Evolutionary conservation across 1,140 invertebrate species (phyloP).

Genomic region (Mycetomoellerius zeteki): DNA sequence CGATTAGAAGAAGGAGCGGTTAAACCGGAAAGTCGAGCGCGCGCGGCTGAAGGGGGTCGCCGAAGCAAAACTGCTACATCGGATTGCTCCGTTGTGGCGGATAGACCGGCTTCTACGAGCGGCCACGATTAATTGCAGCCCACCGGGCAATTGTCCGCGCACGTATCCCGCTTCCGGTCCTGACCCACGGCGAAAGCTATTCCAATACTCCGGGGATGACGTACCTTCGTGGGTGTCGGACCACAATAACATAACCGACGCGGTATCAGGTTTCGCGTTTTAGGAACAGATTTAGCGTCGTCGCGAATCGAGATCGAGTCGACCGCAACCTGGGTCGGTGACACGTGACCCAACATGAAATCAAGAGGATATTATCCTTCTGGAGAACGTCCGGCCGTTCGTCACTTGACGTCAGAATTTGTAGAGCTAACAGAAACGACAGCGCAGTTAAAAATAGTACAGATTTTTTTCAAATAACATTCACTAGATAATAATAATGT

Average conservation of each 20-base stretch:
- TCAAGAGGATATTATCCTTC: slow-evolving; percentile 26
- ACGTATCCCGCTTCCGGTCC: slow-evolving; percentile 65
- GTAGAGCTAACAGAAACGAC: neutral
- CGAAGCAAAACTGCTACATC: slow-evolving; percentile 66
- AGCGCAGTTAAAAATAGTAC: neutral
- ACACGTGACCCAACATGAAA: neutral
- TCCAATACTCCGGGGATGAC: slow-evolving; percentile 26
- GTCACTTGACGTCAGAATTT: neutral
- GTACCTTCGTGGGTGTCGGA: neutral
- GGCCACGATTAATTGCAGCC: slow-evolving; percentile 56
- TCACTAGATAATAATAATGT: neutral
- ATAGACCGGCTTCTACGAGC: slow-evolving; percentile 50
- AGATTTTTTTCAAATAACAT: neutral
- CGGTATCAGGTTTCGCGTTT: slow-evolving; percentile 27
- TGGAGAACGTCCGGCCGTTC: slow-evolving; percentile 2
- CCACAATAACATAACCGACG: neutral
- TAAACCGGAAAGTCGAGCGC: slow-evolving; percentile 81
- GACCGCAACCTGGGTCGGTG: slow-evolving; percentile 1
- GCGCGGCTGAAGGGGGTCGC: slow-evolving; percentile 61
- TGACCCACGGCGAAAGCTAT: slow-evolving; percentile 7
- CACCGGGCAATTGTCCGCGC: slow-evolving; percentile 61
- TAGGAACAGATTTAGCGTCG: slow-evolving; percentile 3
- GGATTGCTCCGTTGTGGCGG: slow-evolving; percentile 61
- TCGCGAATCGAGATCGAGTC: slow-evolving; percentile 17
- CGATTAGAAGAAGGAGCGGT: slow-evolving; percentile 79